Evolutionary conservation across 2,797 vertebrate species (phyloP), one percentile per base, ranked within the genome.

Genomic region (Melanotaenia trifasciata): DNA sequence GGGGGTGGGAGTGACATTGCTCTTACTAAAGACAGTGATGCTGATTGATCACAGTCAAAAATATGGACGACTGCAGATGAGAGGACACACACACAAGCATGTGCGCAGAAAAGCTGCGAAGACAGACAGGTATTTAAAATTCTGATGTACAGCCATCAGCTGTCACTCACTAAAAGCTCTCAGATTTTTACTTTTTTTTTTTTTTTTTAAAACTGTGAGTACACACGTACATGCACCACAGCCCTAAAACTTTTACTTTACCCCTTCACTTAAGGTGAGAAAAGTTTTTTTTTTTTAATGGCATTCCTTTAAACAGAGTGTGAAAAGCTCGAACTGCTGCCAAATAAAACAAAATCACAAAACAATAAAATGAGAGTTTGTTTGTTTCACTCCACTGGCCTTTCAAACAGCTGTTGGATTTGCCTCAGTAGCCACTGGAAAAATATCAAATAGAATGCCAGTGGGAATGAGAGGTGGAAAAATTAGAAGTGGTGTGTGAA

Each of bases 341-440:
- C 79, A 87, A 84, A 81, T 74, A 58, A 80, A 76, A 68, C 62
- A 56, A 75, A 73, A 70, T 61, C 64, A 68, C 26, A 74, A 74
- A 89, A 87, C 78, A 90, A 90, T 87, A 76, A 87, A 90, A 88
- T 72, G 65, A 80, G 57, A 67, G 47, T 90, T 90, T 88, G 81
- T 78, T 78, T 51, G 89, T 89, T 87, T 89, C 88, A 84, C 80
- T 85, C 78, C 79, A 76, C 79, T 79, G 72, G 79, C 75, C 67
- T 71, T 65, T 43, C 79, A 84, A 90, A 91, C 90, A 91, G 76
- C 88, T 90, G 89, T 80, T 86, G 81, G 83, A 87, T 90, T 89
- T 85, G 79, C 84, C 79, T 77, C 76, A 0, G 1, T 80, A 79
- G 80, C 81, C 79, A 71, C 74, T 86, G 83, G 84, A 83, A 89